Percentiles rank a stretch among this genome's conserved stretches.
phyloP scores from a whole-genome alignment of 35 echinoderm and acorn worm genomes.

The Ophioderma brevispina region DNA sequence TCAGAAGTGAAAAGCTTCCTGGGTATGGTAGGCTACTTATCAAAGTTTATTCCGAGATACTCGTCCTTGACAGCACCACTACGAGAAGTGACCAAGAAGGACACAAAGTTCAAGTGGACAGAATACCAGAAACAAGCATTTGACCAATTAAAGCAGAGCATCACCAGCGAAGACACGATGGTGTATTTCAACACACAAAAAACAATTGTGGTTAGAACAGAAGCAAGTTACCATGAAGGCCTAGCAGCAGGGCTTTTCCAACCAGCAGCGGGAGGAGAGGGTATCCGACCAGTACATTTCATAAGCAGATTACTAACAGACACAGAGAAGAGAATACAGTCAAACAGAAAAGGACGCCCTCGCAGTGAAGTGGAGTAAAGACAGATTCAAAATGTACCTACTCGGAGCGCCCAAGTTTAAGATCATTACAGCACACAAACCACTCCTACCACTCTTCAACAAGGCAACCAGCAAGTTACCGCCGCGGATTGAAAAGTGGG shows the following conservation, averaged over 20 bases:
- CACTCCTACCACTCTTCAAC: constrained; percentile 56
- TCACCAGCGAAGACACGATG: constrained; percentile 54
- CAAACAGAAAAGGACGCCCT: constrained; percentile 77
- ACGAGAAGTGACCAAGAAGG: constrained; percentile 48
- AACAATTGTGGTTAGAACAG: constrained; percentile 53
- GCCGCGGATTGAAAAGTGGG: constrained; percentile 59
- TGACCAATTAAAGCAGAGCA: constrained; percentile 59
- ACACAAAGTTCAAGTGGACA: constrained; percentile 60
- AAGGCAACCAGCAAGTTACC: constrained; percentile 50
- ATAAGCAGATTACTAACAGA: constrained; percentile 53
- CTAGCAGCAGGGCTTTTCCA: constrained; percentile 73
- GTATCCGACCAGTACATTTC: constrained; percentile 63
- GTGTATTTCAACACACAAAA: constrained; percentile 56
- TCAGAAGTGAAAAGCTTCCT: too few relatives aligned
- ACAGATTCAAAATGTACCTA: constrained; percentile 62
- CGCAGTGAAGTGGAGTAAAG: constrained; percentile 46
- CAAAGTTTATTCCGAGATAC: too few relatives aligned
- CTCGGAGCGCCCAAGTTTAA: constrained; percentile 41
- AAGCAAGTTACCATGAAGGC: constrained; percentile 71
- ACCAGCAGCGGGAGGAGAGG: constrained; percentile 32
- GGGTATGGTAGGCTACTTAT: too few relatives aligned
- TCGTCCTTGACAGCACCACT: constrained; percentile 55
- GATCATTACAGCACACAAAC: constrained; percentile 64
- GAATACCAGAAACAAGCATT: constrained; percentile 35
- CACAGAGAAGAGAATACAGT: constrained; percentile 60